These are phyloP conservation scores for Epicauta chinensis DNA, from an alignment of 1,140 invertebrate species.

Conservation along the genomic window DNA sequence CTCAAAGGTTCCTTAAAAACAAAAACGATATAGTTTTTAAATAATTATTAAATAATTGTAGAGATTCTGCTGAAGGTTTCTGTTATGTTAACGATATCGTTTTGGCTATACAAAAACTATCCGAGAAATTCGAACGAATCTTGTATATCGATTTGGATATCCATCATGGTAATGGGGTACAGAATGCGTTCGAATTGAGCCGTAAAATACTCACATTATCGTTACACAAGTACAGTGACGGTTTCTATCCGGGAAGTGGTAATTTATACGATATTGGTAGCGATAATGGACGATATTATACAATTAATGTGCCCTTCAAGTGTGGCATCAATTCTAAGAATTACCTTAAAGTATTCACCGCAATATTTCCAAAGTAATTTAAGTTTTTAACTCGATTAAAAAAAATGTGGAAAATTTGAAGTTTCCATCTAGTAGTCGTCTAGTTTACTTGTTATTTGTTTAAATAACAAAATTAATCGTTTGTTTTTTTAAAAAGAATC, in stretches of 20 bases:
- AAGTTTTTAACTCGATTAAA: too few species aligned
- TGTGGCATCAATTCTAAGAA: constrained; percentile 58
- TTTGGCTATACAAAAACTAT: constrained; percentile 64
- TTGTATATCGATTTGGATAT: constrained; percentile 80
- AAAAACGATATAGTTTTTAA: neutral
- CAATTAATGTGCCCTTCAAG: constrained; percentile 66
- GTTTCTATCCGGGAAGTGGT: constrained; percentile 75
- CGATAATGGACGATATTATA: constrained; percentile 57
- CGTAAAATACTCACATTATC: constrained; percentile 70
- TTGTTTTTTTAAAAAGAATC: too few species aligned
- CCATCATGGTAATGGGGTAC: constrained; percentile 84
- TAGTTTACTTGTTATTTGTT: too few species aligned
- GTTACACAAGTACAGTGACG: constrained; percentile 66
- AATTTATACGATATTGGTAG: constrained; percentile 54
- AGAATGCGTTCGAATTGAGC: constrained; percentile 69
- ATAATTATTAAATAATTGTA: constrained; percentile 40
- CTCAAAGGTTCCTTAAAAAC: constrained; percentile 69
- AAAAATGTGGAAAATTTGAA: constrained; percentile 56
- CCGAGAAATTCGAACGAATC: constrained; percentile 58
- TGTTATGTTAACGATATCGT: constrained; percentile 86
- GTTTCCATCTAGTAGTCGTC: too few species aligned
- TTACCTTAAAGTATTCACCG: constrained; percentile 55
- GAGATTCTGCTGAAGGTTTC: constrained; percentile 72
- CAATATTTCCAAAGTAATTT: constrained; percentile 41
- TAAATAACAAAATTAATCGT: too few species aligned